phyloP scores from a whole-genome alignment of 2,113 vertebrate genomes.

The Apaloderma vittatum region DNA sequence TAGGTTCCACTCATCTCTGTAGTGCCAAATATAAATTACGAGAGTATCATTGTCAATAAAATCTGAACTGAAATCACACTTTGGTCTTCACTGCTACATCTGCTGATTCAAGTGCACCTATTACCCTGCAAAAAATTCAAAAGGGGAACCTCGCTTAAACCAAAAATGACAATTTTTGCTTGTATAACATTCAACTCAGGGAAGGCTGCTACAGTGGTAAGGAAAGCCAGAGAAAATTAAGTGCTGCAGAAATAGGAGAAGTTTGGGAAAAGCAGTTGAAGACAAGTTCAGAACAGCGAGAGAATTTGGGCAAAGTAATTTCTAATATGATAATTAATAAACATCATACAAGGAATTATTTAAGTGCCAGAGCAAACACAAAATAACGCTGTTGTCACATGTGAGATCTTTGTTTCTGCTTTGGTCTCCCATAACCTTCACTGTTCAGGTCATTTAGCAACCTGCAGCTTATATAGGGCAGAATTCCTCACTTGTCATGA shows the following conservation, averaged over 20 bases:
- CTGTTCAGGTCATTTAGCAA: neutral
- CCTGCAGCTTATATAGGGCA: neutral
- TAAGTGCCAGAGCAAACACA: neutral
- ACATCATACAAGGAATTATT: neutral
- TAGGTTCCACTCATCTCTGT: neutral
- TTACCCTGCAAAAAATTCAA: neutral
- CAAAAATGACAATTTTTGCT: neutral
- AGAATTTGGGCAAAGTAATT: neutral
- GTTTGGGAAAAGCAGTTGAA: neutral
- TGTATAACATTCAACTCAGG: neutral
- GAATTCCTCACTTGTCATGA: neutral
- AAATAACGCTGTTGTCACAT: neutral
- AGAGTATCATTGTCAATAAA: constrained; percentile 3
- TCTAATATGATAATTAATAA: neutral
- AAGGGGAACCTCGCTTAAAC: neutral
- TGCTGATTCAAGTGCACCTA: neutral
- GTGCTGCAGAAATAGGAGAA: neutral
- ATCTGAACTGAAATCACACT: constrained; percentile 27
- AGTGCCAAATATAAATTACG: neutral
- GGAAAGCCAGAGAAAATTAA: neutral
- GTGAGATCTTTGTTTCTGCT: neutral
- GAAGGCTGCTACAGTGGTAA: neutral
- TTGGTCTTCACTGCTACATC: neutral
- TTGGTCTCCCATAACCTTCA: neutral
- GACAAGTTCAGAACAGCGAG: neutral